A percentile compares a stretch with the other conserved stretches of the same genome.
These are phyloP conservation scores for Chelonia mydas DNA, from an alignment of 2,797 vertebrate species.

Conservation along the genomic window DNA sequence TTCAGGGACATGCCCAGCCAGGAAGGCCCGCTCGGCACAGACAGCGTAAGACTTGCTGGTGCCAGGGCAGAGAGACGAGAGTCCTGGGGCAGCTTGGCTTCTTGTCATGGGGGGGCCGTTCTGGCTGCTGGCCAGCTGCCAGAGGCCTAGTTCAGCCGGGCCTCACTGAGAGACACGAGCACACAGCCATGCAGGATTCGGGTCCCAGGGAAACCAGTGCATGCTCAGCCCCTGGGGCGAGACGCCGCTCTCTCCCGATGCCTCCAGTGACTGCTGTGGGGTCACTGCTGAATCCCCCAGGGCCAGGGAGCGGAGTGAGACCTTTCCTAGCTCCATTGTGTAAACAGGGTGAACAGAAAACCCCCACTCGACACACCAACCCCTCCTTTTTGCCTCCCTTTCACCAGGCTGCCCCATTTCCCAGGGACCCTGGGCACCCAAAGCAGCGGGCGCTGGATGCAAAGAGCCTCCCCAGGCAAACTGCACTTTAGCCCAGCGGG, in stretches of 20 bases:
- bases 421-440: slow-evolving; percentile 31
- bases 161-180: neutral
- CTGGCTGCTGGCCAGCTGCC: too few species aligned
- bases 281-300: neutral
- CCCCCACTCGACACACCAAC: neutral
- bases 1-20: neutral
- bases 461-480: neutral
- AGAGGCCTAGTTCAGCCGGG: too few species aligned
- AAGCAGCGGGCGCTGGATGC: neutral
- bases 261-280: neutral
- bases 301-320: neutral
- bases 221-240: neutral
- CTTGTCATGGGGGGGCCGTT: too few species aligned
- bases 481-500: neutral
- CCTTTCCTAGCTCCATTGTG: neutral
- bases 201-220: neutral
- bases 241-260: neutral
- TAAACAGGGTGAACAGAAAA: neutral
- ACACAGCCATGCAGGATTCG: neutral
- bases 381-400: neutral
- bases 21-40: neutral
- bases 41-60: too few species aligned
- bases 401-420: slow-evolving; percentile 35
- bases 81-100: neutral
- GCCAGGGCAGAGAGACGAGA: too few species aligned